Evolutionary conservation across 2,797 vertebrate genomes (phyloP).

Genomic region (Lophotriccus pileatus): DNA sequence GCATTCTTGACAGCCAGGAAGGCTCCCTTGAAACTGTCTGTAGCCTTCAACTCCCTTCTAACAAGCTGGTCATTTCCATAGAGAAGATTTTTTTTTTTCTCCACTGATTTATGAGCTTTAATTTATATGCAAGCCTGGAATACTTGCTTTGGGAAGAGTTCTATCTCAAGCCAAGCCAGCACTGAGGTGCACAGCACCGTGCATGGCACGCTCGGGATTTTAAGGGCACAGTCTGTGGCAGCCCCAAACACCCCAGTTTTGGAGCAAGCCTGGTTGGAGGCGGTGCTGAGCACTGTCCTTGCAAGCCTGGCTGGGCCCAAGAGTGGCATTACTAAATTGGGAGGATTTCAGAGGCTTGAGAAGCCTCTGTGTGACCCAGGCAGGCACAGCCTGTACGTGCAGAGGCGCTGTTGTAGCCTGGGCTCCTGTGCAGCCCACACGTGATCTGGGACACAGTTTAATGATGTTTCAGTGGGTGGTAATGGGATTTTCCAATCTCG

Average conservation of each 20-base stretch:
- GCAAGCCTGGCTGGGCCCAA: background rate
- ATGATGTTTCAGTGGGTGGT: background rate
- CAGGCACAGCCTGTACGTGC: background rate
- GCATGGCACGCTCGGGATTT: conserved; percentile 10
- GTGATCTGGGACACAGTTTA: background rate
- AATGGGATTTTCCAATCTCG: background rate
- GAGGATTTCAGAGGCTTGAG: background rate
- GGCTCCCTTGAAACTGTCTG: background rate
- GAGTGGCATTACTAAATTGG: background rate
- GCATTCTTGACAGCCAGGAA: conserved; percentile 54
- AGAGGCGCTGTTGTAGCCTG: background rate
- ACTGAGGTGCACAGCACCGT: background rate
- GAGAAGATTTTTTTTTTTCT: conserved; percentile 40
- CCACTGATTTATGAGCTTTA: conserved; percentile 40
- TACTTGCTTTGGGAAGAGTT: conserved; percentile 46
- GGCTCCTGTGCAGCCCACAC: background rate
- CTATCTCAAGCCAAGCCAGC: background rate
- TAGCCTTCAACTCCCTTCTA: conserved; percentile 31
- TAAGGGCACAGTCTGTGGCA: background rate
- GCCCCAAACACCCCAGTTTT: background rate
- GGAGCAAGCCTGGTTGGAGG: background rate
- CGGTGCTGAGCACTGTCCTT: background rate
- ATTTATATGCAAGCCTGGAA: conserved; percentile 51
- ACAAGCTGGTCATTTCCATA: conserved; percentile 9
- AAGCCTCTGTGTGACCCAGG: background rate